A percentile compares a stretch with the other conserved stretches of the same genome.
Conservation (phyloP, 2,113 vertebrate genomes). For the Rafetus swinhoei region DNA sequence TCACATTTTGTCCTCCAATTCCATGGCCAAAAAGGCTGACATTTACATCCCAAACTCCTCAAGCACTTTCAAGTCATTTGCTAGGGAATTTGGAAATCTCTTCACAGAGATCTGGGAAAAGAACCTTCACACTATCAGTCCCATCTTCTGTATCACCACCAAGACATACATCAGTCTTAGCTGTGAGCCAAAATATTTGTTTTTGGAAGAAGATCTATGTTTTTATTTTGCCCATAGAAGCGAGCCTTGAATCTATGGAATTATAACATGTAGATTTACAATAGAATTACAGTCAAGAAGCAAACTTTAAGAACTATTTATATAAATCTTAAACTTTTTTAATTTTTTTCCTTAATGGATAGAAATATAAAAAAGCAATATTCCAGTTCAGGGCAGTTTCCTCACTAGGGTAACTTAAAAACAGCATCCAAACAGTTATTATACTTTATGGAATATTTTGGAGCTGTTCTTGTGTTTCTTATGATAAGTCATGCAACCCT, state of each 20-base stretch:
- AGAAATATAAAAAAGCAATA: neutral
- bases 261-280: neutral
- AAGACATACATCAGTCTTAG: neutral
- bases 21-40: neutral
- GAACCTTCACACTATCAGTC: neutral
- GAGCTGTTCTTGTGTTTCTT: neutral
- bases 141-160: neutral
- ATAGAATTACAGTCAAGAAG: neutral
- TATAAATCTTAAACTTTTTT: neutral
- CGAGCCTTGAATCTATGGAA: neutral
- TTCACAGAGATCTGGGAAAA: neutral
- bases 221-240: neutral
- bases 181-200: neutral
- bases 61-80: neutral
- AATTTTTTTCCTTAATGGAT: neutral
- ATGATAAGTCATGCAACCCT: neutral
- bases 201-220: neutral
- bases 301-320: neutral
- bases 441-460: neutral
- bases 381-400: neutral
- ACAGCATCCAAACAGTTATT: neutral
- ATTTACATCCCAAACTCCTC: neutral
- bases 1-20: neutral
- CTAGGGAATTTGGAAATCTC: neutral
- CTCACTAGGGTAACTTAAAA: neutral